Evolutionary conservation across 2,797 vertebrate species (phyloP).

Genomic region (Melanotaenia trifasciata): DNA sequence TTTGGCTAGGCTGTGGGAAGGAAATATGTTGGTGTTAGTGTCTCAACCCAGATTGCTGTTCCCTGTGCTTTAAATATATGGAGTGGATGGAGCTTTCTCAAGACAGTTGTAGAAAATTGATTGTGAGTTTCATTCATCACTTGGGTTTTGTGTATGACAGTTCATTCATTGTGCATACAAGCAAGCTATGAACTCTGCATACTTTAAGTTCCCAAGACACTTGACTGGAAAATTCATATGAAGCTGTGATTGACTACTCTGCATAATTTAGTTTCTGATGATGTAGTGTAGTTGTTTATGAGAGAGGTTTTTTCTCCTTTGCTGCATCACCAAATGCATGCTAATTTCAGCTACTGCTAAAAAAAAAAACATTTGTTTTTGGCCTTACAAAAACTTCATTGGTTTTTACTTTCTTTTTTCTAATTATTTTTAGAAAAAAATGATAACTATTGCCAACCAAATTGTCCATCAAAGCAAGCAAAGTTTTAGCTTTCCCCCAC

Average conservation of each 20-base stretch:
- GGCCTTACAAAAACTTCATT: background rate
- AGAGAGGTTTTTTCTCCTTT: constrained; percentile 20
- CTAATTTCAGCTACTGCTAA: constrained; percentile 5
- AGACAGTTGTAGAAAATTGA: constrained; percentile 73
- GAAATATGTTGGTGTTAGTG: constrained; percentile 58
- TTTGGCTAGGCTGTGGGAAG: constrained; percentile 55
- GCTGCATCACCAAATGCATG: constrained; percentile 28
- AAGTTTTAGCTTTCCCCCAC: no score
- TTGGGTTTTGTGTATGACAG: constrained; percentile 68
- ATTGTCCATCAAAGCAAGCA: no score
- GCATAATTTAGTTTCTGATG: constrained; percentile 52
- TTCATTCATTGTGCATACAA: constrained; percentile 66
- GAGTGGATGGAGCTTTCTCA: constrained; percentile 64
- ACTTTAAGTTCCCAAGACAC: constrained; percentile 59
- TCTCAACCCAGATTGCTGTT: constrained; percentile 58
- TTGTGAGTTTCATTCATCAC: constrained; percentile 73
- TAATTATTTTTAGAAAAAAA: no score
- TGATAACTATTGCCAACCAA: no score
- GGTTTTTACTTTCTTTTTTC: background rate
- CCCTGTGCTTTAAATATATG: constrained; percentile 49
- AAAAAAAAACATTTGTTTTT: background rate
- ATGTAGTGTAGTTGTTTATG: constrained; percentile 48
- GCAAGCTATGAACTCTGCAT: constrained; percentile 59
- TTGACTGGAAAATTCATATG: constrained; percentile 54
- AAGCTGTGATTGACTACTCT: constrained; percentile 53